Evolutionary conservation across 2,888 invertebrate species (phyloP).

Genomic region (Bembecia ichneumoniformis): DNA sequence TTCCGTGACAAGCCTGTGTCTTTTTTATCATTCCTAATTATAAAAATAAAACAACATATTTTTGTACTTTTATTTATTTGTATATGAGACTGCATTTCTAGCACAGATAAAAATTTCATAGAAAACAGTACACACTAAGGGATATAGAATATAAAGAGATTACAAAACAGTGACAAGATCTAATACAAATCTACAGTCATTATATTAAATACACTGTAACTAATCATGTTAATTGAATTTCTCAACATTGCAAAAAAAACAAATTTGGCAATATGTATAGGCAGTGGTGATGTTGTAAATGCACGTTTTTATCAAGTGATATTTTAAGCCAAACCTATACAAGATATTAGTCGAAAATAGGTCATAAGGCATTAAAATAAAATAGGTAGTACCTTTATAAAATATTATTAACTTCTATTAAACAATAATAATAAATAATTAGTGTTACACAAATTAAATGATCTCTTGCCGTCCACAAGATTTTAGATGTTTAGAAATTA

Average conservation of each 20-base stretch:
- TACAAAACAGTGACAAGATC: conserved; percentile 56
- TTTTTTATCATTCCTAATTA: conserved; percentile 11
- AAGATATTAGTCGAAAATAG: neutral
- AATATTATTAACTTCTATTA: too few relatives aligned
- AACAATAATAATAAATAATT: too few relatives aligned
- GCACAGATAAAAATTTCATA: conserved; percentile 51
- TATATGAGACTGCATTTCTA: conserved; percentile 55
- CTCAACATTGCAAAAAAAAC: too few relatives aligned
- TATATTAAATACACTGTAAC: conserved; percentile 6
- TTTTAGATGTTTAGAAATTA: too few relatives aligned
- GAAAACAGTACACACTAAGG: conserved; percentile 62
- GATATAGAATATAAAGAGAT: conserved; percentile 55
- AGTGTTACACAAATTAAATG: too few relatives aligned
- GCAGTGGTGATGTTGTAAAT: neutral
- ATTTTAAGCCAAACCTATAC: neutral
- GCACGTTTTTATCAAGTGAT: neutral
- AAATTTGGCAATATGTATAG: too few relatives aligned
- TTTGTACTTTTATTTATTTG: conserved; percentile 38
- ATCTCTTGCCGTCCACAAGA: too few relatives aligned
- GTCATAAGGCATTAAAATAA: neutral
- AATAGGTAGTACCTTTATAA: too few relatives aligned
- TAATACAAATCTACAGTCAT: conserved; percentile 16
- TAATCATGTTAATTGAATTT: conserved; percentile 4
- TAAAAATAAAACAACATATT: conserved; percentile 15
- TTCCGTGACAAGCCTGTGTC: too few relatives aligned